Evolutionary conservation across 2,797 vertebrate genomes (phyloP).

Genomic region (Chloroceryle amazona): DNA sequence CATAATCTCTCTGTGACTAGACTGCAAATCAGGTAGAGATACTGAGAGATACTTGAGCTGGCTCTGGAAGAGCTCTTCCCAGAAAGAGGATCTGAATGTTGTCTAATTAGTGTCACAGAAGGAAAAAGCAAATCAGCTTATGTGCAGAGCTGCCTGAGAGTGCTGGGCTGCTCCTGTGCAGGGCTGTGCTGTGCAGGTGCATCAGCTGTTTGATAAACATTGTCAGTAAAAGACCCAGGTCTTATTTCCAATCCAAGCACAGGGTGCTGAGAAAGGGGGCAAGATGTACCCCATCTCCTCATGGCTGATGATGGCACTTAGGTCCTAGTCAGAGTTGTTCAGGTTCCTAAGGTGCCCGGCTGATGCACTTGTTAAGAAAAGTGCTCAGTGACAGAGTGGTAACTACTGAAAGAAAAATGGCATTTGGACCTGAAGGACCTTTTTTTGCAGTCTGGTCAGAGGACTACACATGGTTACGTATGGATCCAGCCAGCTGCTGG

Average conservation of each 20-base stretch:
- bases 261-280: background rate
- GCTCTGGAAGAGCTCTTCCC: background rate
- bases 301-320: fast-evolving
- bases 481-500: background rate
- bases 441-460: background rate
- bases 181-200: background rate
- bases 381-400: background rate
- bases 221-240: background rate
- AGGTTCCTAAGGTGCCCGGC: background rate
- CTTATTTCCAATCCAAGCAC: background rate
- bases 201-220: background rate
- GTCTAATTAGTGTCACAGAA: background rate
- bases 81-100: background rate
- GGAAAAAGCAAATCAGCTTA: background rate
- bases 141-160: background rate
- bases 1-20: background rate
- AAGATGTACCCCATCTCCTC: background rate
- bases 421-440: background rate
- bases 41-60: background rate
- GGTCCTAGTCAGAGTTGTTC: fast-evolving
- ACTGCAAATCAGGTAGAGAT: background rate
- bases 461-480: background rate
- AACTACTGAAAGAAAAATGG: background rate
- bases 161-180: fast-evolving
- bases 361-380: background rate